Evolutionary conservation across 1,140 invertebrate genomes (phyloP).

Genomic region (Microplitis mediator): DNA sequence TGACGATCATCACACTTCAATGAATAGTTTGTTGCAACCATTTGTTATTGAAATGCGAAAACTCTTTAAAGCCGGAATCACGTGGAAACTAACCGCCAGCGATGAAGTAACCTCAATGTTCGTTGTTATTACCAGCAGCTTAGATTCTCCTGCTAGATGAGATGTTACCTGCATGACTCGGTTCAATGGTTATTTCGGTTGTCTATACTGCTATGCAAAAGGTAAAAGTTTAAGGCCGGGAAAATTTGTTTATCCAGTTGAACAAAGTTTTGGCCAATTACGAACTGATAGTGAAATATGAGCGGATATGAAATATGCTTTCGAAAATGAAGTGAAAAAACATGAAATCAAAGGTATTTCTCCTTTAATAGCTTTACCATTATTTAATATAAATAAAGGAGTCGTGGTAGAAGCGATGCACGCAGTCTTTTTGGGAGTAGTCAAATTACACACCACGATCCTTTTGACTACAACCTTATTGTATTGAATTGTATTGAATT

Average conservation of each 20-base stretch:
- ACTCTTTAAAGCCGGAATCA: neutral
- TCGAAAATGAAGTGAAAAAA: no score
- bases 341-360: no score
- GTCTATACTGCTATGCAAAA: conserved; percentile 10
- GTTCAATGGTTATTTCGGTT: conserved; percentile 13
- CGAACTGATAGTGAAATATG: no score
- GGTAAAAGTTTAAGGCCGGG: neutral
- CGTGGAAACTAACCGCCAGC: neutral
- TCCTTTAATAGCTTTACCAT: no score
- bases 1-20: conserved; percentile 5
- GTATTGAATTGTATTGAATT: no score
- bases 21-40: conserved; percentile 12
- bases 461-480: no score
- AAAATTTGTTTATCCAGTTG: neutral
- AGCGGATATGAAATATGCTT: no score
- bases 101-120: conserved; percentile 1
- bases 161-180: conserved; percentile 2
- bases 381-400: no score
- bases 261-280: neutral
- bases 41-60: conserved; percentile 4
- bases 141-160: conserved; percentile 3
- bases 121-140: neutral
- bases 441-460: no score
- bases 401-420: no score
- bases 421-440: no score